Evolutionary conservation across 2,113 vertebrate species (phyloP).

Genomic region (Xerus inauris): DNA sequence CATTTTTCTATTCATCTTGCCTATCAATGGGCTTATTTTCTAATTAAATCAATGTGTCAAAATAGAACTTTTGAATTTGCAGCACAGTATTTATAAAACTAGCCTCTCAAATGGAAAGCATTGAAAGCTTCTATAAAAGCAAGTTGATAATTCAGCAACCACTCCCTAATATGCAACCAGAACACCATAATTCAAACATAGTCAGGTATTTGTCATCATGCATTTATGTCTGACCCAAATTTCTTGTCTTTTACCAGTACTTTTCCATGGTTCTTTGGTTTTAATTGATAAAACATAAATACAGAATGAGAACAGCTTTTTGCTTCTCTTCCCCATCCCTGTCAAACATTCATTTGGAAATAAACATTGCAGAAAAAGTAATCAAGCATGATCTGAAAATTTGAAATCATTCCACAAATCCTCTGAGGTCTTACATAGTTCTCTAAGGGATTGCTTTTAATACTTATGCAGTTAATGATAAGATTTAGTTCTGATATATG

Average conservation of each 20-base stretch:
- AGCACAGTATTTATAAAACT: constrained; percentile 40
- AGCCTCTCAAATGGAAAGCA: constrained; percentile 48
- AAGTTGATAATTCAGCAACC: neutral
- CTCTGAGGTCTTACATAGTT: neutral
- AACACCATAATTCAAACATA: neutral
- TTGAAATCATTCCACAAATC: neutral
- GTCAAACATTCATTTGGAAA: constrained; percentile 53
- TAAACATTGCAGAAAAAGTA: constrained; percentile 9
- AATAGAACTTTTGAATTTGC: neutral
- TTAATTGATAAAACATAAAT: neutral
- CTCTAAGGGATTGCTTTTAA: neutral
- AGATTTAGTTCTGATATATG: constrained; percentile 21
- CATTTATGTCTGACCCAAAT: neutral
- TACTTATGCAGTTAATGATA: neutral
- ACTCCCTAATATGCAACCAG: constrained; percentile 24
- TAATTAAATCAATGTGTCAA: constrained; percentile 55
- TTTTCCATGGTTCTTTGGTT: constrained; percentile 41
- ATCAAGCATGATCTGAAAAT: neutral
- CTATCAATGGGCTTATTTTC: constrained; percentile 17
- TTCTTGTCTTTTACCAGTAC: neutral
- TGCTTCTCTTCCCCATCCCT: neutral
- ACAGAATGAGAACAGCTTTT: neutral
- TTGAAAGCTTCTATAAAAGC: constrained; percentile 1
- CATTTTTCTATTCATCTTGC: constrained; percentile 58
- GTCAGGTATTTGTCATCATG: neutral